Evolutionary conservation across 1,140 invertebrate species (phyloP).

Genomic region (Armadillidium nasatum): DNA sequence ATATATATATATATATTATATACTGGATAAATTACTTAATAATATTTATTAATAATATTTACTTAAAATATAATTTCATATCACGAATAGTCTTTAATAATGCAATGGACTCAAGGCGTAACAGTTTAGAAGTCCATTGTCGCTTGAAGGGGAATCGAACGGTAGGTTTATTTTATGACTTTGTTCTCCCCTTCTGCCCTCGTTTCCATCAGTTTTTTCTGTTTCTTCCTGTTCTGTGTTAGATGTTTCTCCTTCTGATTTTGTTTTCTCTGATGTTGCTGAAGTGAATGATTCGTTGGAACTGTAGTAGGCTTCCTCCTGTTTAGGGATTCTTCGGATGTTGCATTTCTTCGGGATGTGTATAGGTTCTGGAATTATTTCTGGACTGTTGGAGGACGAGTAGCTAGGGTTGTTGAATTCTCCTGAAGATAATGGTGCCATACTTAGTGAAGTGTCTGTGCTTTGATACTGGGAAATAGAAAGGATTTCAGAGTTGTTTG

Average conservation of each 20-base stretch:
- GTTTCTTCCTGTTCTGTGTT: background rate
- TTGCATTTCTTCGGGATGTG: background rate
- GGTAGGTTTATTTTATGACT: background rate
- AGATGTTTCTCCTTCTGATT: background rate
- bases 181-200: background rate
- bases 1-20: conserved; percentile 13
- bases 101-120: background rate
- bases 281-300: background rate
- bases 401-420: background rate
- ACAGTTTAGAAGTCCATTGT: background rate
- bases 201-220: background rate
- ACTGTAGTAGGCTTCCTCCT: background rate
- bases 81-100: background rate
- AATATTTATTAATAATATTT: background rate
- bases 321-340: background rate
- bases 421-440: background rate
- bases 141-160: background rate
- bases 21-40: background rate
- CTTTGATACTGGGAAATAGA: background rate
- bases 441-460: background rate
- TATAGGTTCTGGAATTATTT: background rate
- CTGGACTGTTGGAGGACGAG: background rate
- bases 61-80: background rate
- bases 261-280: background rate
- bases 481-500: background rate